Percentiles rank a stretch among this genome's conserved stretches.
phyloP scores from a whole-genome alignment of 1,140 invertebrate genomes.

The Helicoverpa zea region DNA sequence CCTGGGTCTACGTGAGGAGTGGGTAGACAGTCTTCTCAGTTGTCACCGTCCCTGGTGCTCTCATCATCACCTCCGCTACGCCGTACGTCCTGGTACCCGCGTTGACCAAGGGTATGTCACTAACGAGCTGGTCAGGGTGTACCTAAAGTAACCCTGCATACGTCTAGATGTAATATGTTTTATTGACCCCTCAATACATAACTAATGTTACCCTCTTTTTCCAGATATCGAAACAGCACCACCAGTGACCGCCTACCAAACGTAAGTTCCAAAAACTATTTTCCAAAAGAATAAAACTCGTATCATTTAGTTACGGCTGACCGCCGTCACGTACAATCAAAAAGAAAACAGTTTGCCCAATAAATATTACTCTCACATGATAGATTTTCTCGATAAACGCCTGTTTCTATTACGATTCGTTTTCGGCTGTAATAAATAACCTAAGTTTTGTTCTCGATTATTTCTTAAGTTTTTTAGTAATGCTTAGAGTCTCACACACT shows the following conservation, averaged over 20 bases:
- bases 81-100: too few relatives aligned
- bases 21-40: too few relatives aligned
- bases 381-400: background rate
- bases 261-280: conserved; percentile 12
- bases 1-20: too few relatives aligned
- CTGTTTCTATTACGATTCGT: background rate
- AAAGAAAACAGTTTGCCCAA: background rate
- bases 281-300: background rate
- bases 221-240: background rate
- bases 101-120: too few relatives aligned
- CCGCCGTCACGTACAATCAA: background rate
- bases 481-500: background rate
- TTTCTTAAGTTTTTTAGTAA: background rate
- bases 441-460: conserved; percentile 16
- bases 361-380: conserved; percentile 1
- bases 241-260: background rate
- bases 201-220: background rate
- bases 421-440: conserved; percentile 12
- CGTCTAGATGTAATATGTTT: too few relatives aligned
- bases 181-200: too few relatives aligned
- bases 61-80: too few relatives aligned
- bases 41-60: too few relatives aligned
- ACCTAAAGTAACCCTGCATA: too few relatives aligned
- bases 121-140: too few relatives aligned
- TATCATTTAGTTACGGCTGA: background rate